Percentiles rank a stretch among this genome's conserved stretches.
Evolutionary conservation across 2,888 invertebrate genomes (phyloP).

Genomic region (Embidobia sp.): DNA sequence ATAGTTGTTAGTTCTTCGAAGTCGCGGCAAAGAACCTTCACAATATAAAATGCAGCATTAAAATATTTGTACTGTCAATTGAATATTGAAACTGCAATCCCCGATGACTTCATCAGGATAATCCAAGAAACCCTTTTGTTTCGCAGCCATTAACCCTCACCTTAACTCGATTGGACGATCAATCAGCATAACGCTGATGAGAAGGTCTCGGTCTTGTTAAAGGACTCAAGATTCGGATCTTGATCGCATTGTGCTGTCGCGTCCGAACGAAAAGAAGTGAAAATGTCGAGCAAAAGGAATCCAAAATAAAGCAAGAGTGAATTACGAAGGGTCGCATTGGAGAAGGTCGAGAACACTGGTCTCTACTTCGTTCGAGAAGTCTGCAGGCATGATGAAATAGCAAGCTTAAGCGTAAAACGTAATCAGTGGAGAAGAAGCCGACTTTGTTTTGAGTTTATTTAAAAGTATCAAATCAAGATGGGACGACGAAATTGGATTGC

Average conservation of each 20-base stretch:
- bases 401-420: no score
- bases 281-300: slow-evolving; percentile 28
- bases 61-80: no score
- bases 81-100: no score
- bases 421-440: no score
- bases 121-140: neutral
- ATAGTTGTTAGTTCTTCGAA: no score
- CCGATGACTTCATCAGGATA: no score
- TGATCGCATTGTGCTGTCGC: slow-evolving; percentile 38
- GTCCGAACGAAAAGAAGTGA: slow-evolving; percentile 22
- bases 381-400: neutral
- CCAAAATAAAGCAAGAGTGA: slow-evolving; percentile 29
- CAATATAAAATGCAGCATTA: no score
- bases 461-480: no score
- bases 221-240: slow-evolving; percentile 18
- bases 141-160: slow-evolving; percentile 11
- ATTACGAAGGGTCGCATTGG: slow-evolving; percentile 18
- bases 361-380: neutral
- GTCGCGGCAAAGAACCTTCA: no score
- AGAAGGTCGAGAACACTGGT: slow-evolving; percentile 29
- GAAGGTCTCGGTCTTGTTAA: slow-evolving; percentile 23
- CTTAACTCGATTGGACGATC: slow-evolving; percentile 3
- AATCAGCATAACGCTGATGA: slow-evolving; percentile 34
- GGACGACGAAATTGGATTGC: no score
- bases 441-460: no score